Conservation (phyloP, 2,888 invertebrate species). For the Anoplius nigerrimus region DNA sequence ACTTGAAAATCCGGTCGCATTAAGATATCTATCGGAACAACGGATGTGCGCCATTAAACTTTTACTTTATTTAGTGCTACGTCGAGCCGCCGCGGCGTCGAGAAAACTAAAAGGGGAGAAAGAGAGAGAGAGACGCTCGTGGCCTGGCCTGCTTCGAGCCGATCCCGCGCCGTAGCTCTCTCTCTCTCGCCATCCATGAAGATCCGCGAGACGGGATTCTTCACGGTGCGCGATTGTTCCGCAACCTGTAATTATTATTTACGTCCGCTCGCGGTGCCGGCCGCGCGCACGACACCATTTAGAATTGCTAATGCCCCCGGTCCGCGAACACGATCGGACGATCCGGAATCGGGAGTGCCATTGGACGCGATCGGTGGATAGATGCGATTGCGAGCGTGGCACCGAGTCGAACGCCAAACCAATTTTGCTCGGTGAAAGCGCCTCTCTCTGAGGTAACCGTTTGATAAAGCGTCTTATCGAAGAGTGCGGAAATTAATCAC, state of each 20-base stretch:
- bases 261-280: constrained; percentile 59
- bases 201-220: constrained; percentile 24
- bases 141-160: too few relatives aligned
- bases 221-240: constrained; percentile 54
- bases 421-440: too few relatives aligned
- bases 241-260: constrained; percentile 65
- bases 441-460: too few relatives aligned
- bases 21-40: constrained; percentile 74
- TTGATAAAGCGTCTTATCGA: too few relatives aligned
- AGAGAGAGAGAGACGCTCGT: neutral
- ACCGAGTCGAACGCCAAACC: too few relatives aligned
- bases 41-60: constrained; percentile 74
- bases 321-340: constrained; percentile 53
- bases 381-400: too few relatives aligned
- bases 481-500: too few relatives aligned
- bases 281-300: constrained; percentile 50
- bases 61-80: constrained; percentile 71
- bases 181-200: neutral
- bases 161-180: constrained; percentile 7
- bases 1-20: constrained; percentile 75
- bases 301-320: constrained; percentile 64
- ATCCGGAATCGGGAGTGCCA: constrained; percentile 6
- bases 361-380: too few relatives aligned
- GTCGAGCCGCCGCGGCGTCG: constrained; percentile 37
- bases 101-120: neutral